A percentile compares a stretch with the other conserved stretches of the same genome.
Conservation (phyloP, 2,797 vertebrate genomes). For the Mycteria americana region DNA sequence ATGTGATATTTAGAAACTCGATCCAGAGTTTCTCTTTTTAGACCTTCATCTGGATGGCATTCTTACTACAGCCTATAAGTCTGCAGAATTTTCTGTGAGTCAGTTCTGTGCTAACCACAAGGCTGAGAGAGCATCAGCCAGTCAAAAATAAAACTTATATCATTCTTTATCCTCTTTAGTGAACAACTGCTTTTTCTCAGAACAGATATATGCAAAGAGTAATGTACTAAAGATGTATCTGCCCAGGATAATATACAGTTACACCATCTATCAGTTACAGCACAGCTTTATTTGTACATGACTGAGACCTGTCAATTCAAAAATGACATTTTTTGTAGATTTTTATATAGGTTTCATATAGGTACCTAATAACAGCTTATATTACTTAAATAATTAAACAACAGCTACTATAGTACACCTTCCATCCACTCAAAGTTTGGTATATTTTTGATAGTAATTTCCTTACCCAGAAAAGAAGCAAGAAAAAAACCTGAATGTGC, state of each 20-base stretch:
- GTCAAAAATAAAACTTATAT: constrained; percentile 75
- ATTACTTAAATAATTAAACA: not conserved
- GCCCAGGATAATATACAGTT: not conserved
- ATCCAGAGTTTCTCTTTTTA: constrained; percentile 77
- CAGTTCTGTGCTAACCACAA: constrained; percentile 73
- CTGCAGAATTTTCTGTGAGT: constrained; percentile 76
- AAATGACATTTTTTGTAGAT: not conserved
- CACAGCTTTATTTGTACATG: not conserved
- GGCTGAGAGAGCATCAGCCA: constrained; percentile 46
- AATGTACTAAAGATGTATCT: constrained; percentile 45
- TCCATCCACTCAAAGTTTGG: not conserved
- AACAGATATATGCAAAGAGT: constrained; percentile 41
- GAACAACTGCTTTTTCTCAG: constrained; percentile 41
- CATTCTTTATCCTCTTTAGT: constrained; percentile 66
- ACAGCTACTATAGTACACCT: not conserved
- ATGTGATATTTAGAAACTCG: constrained; percentile 76
- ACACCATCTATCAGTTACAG: not conserved
- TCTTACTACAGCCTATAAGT: constrained; percentile 68
- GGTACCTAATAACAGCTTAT: not conserved
- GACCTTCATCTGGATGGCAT: constrained; percentile 70
- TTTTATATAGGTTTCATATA: not conserved
- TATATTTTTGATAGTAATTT: not conserved
- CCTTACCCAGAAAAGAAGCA: not conserved
- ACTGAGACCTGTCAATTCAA: not conserved
- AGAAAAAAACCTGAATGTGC: not conserved